Evolutionary conservation across 2,888 invertebrate genomes (phyloP).

Genomic region (Periphyllus acericola): DNA sequence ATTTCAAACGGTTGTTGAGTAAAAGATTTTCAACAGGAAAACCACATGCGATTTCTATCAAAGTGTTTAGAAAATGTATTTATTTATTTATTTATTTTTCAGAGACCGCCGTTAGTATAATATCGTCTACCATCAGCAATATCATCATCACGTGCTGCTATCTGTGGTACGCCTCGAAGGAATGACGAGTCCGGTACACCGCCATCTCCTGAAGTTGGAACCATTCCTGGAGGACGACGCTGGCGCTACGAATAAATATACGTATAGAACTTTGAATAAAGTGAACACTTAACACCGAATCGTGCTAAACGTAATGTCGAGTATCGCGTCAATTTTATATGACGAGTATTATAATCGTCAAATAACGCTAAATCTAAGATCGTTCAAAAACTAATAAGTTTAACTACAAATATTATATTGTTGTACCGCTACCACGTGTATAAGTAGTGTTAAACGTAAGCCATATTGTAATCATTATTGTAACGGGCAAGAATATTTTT

Average conservation of each 20-base stretch:
- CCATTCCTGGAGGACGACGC: background rate
- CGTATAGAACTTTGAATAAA: background rate
- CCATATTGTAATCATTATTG: too few species aligned
- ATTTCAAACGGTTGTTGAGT: too few species aligned
- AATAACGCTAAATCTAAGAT: too few species aligned
- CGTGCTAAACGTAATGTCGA: background rate
- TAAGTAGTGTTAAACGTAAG: too few species aligned
- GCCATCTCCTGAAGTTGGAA: conserved; percentile 29
- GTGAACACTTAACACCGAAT: too few species aligned
- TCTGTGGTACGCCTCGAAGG: background rate
- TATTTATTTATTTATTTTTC: background rate
- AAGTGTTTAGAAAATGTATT: background rate
- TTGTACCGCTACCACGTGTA: too few species aligned
- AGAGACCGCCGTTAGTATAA: background rate
- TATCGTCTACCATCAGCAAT: too few species aligned
- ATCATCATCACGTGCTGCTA: conserved; percentile 41
- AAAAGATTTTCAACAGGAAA: too few species aligned
- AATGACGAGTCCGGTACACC: background rate
- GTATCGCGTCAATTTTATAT: too few species aligned
- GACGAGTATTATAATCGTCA: background rate
- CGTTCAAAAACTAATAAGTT: too few species aligned
- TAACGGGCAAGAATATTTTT: too few species aligned
- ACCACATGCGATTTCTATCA: background rate
- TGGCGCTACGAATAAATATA: background rate
- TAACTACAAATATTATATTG: too few species aligned